Conservation (phyloP, 2,113 vertebrate genomes). For the Heterochromis multidens region DNA sequence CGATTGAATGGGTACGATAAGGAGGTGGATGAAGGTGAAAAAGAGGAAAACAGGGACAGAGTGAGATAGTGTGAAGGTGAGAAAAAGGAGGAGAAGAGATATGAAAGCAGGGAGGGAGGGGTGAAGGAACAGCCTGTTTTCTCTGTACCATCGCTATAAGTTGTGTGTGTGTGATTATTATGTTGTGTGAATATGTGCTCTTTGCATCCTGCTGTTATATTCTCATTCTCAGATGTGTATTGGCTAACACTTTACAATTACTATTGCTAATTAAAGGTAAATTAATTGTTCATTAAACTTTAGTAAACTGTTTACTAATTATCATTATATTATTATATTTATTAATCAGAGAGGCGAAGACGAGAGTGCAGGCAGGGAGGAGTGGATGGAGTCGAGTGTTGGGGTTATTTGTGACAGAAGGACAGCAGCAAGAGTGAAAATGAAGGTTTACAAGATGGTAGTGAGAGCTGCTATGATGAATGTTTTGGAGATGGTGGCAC, state of each 20-base stretch:
- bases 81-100: slow-evolving; percentile 1
- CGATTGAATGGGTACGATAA: slow-evolving; percentile 30
- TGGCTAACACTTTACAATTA: neutral
- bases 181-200: neutral
- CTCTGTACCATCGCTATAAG: neutral
- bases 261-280: neutral
- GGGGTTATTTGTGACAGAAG: neutral
- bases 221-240: neutral
- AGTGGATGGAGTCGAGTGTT: neutral
- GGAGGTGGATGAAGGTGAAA: slow-evolving; percentile 26
- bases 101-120: neutral
- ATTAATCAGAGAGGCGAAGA: neutral
- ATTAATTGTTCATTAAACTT: neutral
- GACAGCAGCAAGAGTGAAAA: neutral
- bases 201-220: neutral
- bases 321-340: neutral
- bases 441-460: neutral
- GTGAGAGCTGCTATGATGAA: no score
- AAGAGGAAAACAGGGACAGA: slow-evolving; percentile 25
- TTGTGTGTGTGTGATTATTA: neutral
- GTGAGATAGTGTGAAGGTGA: slow-evolving; percentile 11
- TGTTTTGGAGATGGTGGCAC: no score
- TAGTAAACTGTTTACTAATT: neutral
- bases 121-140: slow-evolving; percentile 13
- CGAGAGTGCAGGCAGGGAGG: neutral